phyloP scores from a whole-genome alignment of 2,888 invertebrate species.

The Drosophila helvetica region DNA sequence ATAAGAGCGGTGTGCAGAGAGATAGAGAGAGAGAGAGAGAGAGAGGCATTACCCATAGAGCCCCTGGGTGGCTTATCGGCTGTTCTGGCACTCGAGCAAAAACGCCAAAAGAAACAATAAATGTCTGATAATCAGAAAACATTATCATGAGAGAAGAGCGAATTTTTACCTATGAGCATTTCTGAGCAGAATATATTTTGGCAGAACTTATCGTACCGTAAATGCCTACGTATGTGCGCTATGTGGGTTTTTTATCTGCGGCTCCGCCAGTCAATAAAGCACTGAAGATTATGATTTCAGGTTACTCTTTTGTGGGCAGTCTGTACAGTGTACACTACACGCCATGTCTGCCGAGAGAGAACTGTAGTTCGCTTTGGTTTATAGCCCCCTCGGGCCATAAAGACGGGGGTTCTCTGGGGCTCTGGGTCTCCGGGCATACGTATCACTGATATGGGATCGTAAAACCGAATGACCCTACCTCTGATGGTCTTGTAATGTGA shows the following conservation, averaged over 20 bases:
- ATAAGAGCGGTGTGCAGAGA: conserved; percentile 15
- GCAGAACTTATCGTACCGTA: neutral
- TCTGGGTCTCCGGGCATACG: neutral
- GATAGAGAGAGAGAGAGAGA: neutral
- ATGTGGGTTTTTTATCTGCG: conserved; percentile 48
- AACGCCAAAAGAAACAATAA: conserved; percentile 55
- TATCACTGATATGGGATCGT: conserved; percentile 31
- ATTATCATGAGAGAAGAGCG: conserved; percentile 46
- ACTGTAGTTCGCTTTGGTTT: conserved; percentile 43
- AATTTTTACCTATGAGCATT: conserved; percentile 23
- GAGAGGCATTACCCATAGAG: neutral
- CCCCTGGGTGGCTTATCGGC: conserved; percentile 41
- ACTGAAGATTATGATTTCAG: conserved; percentile 57
- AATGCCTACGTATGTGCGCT: neutral
- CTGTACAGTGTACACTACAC: conserved; percentile 8
- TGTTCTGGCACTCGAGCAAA: conserved; percentile 42
- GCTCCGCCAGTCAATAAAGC: conserved; percentile 51
- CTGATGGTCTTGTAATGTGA: conserved; percentile 25
- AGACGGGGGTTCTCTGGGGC: conserved; percentile 2
- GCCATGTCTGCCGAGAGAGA: conserved; percentile 17
- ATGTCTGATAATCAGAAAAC: conserved; percentile 56
- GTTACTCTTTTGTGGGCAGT: conserved; percentile 20
- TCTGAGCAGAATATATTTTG: conserved; percentile 4
- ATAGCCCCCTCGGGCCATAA: conserved; percentile 35
- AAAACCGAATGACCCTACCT: conserved; percentile 26